Evolutionary conservation across 2,888 invertebrate genomes (phyloP).

Genomic region (Drosophila testacea): DNA sequence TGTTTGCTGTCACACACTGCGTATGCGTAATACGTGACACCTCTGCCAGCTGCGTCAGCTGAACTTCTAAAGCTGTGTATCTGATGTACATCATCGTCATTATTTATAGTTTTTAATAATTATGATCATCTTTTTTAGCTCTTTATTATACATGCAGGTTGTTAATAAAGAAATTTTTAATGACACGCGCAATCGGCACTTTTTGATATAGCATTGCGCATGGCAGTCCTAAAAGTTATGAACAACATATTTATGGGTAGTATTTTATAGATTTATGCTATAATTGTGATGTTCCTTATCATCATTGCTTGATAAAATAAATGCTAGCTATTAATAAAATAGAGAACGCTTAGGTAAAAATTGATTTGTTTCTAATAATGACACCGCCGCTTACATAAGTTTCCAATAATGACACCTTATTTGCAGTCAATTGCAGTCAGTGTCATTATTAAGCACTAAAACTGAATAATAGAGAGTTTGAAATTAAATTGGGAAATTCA

Average conservation of each 20-base stretch:
- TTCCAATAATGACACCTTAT: no score
- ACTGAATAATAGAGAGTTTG: no score
- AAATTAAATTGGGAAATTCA: no score
- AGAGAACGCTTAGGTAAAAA: no score
- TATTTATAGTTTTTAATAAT: slow-evolving; percentile 15
- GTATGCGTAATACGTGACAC: slow-evolving; percentile 72
- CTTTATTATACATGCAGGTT: slow-evolving; percentile 21
- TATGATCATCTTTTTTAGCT: slow-evolving; percentile 12
- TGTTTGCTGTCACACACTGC: slow-evolving; percentile 61
- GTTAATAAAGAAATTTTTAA: slow-evolving; percentile 54
- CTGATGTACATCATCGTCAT: neutral
- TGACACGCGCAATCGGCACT: slow-evolving; percentile 18
- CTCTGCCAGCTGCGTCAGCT: slow-evolving; percentile 35
- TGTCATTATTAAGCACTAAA: no score
- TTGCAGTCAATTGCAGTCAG: no score
- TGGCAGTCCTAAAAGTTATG: slow-evolving; percentile 28
- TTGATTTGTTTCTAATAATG: no score
- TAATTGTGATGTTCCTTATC: neutral
- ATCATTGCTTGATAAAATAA: no score
- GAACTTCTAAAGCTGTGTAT: slow-evolving; percentile 29
- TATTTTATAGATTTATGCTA: neutral
- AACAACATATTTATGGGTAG: neutral
- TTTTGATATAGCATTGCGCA: slow-evolving; percentile 11
- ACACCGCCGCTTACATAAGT: no score
- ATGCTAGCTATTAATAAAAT: no score